These are phyloP conservation scores for Acipenser transmontanus DNA, from an alignment of 2,797 vertebrate species.

Conservation along the genomic window DNA sequence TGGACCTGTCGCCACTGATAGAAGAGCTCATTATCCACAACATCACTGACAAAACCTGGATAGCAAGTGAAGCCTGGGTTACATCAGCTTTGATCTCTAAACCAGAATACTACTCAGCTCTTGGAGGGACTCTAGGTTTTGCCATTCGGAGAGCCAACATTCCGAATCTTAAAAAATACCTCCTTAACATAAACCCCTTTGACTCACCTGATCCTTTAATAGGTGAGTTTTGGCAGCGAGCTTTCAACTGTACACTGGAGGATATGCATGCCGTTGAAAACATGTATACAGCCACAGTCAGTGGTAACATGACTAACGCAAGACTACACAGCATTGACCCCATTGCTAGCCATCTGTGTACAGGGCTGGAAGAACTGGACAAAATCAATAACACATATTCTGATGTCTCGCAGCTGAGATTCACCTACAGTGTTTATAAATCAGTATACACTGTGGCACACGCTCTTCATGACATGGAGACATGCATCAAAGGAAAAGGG, in stretches of 20 bases:
- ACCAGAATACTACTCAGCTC: conserved; percentile 56
- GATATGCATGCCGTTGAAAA: conserved; percentile 34
- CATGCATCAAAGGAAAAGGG: conserved; percentile 48
- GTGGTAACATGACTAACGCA: conserved; percentile 26
- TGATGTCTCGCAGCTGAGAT: conserved; percentile 71
- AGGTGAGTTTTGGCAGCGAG: conserved; percentile 75
- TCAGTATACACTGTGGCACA: conserved; percentile 73
- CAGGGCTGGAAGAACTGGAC: conserved; percentile 54
- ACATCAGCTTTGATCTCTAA: conserved; percentile 70
- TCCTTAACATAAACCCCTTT: conserved; percentile 63
- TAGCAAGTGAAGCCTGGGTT: conserved; percentile 78
- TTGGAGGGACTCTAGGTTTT: conserved; percentile 72
- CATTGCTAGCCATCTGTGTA: conserved; percentile 52
- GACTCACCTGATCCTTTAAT: conserved; percentile 49
- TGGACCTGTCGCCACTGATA: conserved; percentile 70
- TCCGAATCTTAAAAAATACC: conserved; percentile 56
- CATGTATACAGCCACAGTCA: conserved; percentile 32
- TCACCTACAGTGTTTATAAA: conserved; percentile 79
- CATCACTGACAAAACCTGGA: conserved; percentile 72
- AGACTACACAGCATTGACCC: conserved; percentile 20
- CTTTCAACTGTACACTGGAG: conserved; percentile 72
- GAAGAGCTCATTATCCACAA: conserved; percentile 59
- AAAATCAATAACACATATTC: conserved; percentile 66
- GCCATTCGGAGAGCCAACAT: conserved; percentile 62
- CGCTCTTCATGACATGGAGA: conserved; percentile 63